Evolutionary conservation across 2,113 vertebrate genomes (phyloP), one percentile per base, ranked within the genome.

Genomic region (Leucopsar rothschildi): DNA sequence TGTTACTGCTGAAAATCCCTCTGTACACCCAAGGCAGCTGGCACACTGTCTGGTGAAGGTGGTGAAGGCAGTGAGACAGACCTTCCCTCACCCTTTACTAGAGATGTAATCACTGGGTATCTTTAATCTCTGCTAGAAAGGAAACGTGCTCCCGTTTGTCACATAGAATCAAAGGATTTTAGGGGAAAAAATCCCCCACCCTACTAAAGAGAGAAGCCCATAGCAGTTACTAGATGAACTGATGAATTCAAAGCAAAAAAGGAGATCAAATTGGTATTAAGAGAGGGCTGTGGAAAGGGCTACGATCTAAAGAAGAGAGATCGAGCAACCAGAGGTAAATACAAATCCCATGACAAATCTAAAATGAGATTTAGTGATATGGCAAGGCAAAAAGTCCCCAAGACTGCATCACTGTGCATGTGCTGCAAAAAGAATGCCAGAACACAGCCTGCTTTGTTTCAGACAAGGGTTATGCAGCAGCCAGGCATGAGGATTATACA

Each of bases 241-340:
- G 79, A 92, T 86, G 81, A 71, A 94, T 81, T 90, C 69, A 88
- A 70, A 93, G 82, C 35, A 83, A 95, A 86, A 95, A 91, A 53
- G 57, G 50, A 88, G 88, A 94, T 88, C 52, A 90, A 88, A 68
- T 2, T 84, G 72, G 72, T 40, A 65, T 88, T 95, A 93, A 33
- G 64, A 31, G 80, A 81, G 57, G 71, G 71, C 28, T 75, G n/a
- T n/a, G n/a, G 76, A 86, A 90, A 92, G 44, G 55, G n/a, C 39
- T 91, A n/a, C 31, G 73, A 76, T 35, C 63, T 83, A 56, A 61
- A 75, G 57, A 73, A 90, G 37, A 81, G 52, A 92, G 52, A 86
- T 13, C 0, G 3, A 73, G 56, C 24, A 83, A 86, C 14, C 37
- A 78, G 47, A 83, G 60, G 60, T 70, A 86, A 86, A 88, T 31